Conservation (phyloP, 2,113 vertebrate species). For the Cercopithecus mona region DNA sequence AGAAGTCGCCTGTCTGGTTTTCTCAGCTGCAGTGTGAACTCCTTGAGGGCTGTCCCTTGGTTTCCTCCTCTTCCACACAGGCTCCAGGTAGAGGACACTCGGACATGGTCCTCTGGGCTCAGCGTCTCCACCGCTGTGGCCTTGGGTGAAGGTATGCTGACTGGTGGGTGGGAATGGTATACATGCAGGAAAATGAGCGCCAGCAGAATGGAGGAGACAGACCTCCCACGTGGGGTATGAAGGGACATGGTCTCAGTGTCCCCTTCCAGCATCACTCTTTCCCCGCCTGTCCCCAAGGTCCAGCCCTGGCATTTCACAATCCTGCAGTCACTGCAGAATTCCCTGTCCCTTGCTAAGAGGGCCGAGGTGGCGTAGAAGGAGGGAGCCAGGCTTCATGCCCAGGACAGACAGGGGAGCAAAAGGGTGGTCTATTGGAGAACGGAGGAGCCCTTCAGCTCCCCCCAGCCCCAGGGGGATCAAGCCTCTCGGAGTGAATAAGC, state of each 20-base stretch:
- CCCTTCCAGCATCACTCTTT: not conserved
- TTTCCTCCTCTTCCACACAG: not conserved
- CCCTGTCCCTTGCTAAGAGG: not conserved
- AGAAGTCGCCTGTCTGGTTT: not conserved
- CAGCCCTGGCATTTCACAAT: not conserved
- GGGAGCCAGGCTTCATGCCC: not conserved
- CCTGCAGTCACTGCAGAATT: not conserved
- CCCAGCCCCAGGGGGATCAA: accelerated
- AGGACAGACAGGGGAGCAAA: not conserved
- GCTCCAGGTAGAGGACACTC: not conserved
- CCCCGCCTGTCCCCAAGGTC: not conserved
- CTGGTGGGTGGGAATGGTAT: not conserved
- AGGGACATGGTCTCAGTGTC: not conserved
- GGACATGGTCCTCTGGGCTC: not conserved
- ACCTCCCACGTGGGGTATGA: not conserved
- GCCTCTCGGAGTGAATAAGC: not conserved
- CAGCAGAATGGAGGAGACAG: not conserved
- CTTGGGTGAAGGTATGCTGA: accelerated
- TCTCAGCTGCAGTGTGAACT: not conserved
- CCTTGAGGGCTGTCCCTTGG: not conserved
- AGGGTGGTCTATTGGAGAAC: accelerated
- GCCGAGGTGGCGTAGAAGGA: not conserved
- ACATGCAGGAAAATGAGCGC: not conserved
- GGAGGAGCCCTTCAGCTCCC: not conserved
- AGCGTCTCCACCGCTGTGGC: not conserved